phyloP scores from a whole-genome alignment of 1,140 invertebrate species.

The Physella acuta region DNA sequence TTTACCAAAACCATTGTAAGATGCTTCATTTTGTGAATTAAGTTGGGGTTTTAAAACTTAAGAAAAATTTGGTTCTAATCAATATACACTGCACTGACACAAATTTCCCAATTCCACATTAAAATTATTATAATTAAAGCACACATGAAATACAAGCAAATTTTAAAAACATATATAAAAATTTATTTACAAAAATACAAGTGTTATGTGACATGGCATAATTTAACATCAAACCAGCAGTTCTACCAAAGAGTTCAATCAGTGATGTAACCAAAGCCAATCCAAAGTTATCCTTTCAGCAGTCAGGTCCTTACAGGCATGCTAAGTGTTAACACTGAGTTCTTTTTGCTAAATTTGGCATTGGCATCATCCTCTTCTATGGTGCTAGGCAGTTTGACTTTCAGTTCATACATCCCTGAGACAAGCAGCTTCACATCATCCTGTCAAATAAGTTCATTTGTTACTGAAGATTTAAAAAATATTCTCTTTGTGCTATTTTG shows the following conservation, averaged over 20 bases:
- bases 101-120: background rate
- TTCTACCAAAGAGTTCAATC: background rate
- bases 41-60: no score
- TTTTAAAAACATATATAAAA: background rate
- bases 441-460: constrained; percentile 28
- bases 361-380: constrained; percentile 35
- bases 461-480: background rate
- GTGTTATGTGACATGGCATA: background rate
- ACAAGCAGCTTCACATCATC: constrained; percentile 41
- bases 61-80: no score
- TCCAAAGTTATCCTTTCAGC: background rate
- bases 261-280: background rate
- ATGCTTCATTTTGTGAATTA: no score
- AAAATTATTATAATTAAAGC: background rate
- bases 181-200: no score
- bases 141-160: background rate
- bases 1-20: no score
- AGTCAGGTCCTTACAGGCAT: constrained; percentile 35
- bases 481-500: background rate
- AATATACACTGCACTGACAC: background rate
- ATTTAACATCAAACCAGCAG: background rate
- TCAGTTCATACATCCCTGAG: constrained; percentile 33
- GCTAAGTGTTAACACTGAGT: constrained; percentile 32
- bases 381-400: constrained; percentile 31
- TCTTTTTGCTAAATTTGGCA: constrained; percentile 45